Conservation (phyloP, 1,140 invertebrate species). For the Cotesia vestalis region DNA sequence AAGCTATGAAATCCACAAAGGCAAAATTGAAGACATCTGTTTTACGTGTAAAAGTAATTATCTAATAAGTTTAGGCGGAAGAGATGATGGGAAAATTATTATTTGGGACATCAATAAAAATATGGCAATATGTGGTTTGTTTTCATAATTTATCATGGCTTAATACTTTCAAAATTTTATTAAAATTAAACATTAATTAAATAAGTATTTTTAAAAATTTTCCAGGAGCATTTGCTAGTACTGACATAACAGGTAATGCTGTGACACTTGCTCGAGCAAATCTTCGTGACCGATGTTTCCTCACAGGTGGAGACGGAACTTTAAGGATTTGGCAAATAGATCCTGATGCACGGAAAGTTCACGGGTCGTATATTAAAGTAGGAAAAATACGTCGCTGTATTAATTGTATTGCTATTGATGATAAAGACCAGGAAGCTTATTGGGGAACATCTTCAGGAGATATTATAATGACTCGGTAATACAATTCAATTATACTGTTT, state of each 20-base stretch:
- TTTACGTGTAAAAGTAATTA: slow-evolving; percentile 85
- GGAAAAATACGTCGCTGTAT: slow-evolving; percentile 76
- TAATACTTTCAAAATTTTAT: slow-evolving; percentile 18
- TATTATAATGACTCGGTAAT: slow-evolving; percentile 67
- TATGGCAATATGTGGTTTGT: slow-evolving; percentile 73
- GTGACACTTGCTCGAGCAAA: slow-evolving; percentile 69
- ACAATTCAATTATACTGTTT: slow-evolving; percentile 66
- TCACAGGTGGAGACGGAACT: slow-evolving; percentile 79
- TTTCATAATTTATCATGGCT: background rate
- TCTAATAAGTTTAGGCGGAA: slow-evolving; percentile 85
- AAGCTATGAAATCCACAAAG: slow-evolving; percentile 84
- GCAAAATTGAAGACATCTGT: slow-evolving; percentile 80
- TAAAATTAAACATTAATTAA: too few species aligned
- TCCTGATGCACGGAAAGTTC: slow-evolving; percentile 73
- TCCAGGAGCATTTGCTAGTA: slow-evolving; percentile 68
- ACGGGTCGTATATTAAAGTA: slow-evolving; percentile 75
- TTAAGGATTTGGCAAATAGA: slow-evolving; percentile 82
- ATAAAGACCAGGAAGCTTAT: slow-evolving; percentile 77
- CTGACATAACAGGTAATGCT: slow-evolving; percentile 74
- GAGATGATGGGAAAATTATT: slow-evolving; percentile 85
- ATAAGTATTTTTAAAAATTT: slow-evolving; percentile 17
- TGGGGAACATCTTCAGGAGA: slow-evolving; percentile 87
- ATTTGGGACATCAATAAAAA: slow-evolving; percentile 75
- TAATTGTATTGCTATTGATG: slow-evolving; percentile 71
- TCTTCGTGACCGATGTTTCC: slow-evolving; percentile 69